Evolutionary conservation across 2,888 invertebrate species (phyloP).

Genomic region (Nomada fabriciana): DNA sequence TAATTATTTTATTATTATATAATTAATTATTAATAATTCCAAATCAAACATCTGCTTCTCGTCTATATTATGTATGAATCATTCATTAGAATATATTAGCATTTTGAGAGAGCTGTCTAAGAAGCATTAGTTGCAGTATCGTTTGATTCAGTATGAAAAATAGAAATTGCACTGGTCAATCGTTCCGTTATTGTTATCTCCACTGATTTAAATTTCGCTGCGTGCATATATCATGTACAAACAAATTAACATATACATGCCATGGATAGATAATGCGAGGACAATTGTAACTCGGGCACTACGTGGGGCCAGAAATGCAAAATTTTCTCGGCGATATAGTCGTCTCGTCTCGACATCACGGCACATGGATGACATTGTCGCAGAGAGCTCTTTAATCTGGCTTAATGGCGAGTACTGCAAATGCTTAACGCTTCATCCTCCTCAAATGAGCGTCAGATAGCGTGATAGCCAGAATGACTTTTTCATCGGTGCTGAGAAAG

Average conservation of each 20-base stretch:
- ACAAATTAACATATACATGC: too few relatives aligned
- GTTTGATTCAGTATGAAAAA: neutral
- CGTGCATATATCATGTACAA: neutral
- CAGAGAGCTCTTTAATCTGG: conserved; percentile 41
- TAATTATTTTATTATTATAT: too few relatives aligned
- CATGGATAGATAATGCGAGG: neutral
- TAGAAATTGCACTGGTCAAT: conserved; percentile 6
- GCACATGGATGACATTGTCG: conserved; percentile 29
- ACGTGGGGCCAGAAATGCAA: conserved; percentile 45
- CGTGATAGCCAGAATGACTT: neutral
- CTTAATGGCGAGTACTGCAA: conserved; percentile 42
- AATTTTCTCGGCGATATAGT: conserved; percentile 28
- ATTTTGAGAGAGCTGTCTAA: too few relatives aligned
- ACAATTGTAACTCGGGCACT: conserved; percentile 6
- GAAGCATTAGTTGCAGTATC: too few relatives aligned
- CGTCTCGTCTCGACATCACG: conserved; percentile 14
- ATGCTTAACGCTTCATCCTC: conserved; percentile 42
- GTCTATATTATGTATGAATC: too few relatives aligned
- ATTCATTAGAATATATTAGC: too few relatives aligned
- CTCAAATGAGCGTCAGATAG: conserved; percentile 29
- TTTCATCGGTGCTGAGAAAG: conserved; percentile 8
- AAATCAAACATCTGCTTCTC: too few relatives aligned
- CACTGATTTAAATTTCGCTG: neutral
- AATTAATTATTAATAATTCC: too few relatives aligned
- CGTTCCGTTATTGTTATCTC: conserved; percentile 5